Evolutionary conservation across 1,140 invertebrate species (phyloP).

Genomic region (Diabrotica undecimpunctata): DNA sequence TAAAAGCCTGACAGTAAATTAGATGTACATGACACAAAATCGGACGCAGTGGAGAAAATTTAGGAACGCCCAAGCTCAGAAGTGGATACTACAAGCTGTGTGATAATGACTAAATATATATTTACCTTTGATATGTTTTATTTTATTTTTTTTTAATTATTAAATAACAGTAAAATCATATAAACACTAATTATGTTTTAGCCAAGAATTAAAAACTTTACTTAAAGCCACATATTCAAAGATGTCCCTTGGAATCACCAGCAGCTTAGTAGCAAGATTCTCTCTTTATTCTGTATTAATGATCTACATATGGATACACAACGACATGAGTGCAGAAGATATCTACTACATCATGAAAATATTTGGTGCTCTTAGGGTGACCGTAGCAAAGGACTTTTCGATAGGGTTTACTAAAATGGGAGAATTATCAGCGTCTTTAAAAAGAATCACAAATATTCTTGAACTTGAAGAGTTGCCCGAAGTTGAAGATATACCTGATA

Average conservation of each 20-base stretch:
- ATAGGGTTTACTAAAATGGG: constrained; percentile 53
- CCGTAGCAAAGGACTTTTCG: constrained; percentile 20
- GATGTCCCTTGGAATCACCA: constrained; percentile 16
- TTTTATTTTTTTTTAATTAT: too few species aligned
- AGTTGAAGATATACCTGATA: constrained; percentile 4
- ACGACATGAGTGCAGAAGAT: constrained; percentile 21
- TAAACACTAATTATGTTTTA: constrained; percentile 8
- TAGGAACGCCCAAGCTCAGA: too few species aligned
- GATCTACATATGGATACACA: constrained; percentile 22
- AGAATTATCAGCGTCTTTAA: constrained; percentile 42
- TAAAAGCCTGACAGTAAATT: too few species aligned
- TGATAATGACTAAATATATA: too few species aligned
- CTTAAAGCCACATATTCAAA: constrained; percentile 22
- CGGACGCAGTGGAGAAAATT: too few species aligned
- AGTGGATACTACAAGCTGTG: too few species aligned
- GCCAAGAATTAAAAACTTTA: constrained; percentile 25
- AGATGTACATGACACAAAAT: too few species aligned
- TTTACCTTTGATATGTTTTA: too few species aligned
- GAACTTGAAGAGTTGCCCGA: constrained; percentile 27
- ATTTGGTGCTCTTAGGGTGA: constrained; percentile 19
- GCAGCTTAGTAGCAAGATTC: constrained; percentile 22
- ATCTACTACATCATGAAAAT: constrained; percentile 27
- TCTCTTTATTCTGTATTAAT: constrained; percentile 25
- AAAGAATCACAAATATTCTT: constrained; percentile 32
- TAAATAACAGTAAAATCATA: too few species aligned